Evolutionary conservation across 2,797 vertebrate species (phyloP), one percentile per base, ranked within the genome.

Genomic region (Ptychadena robeensis): DNA sequence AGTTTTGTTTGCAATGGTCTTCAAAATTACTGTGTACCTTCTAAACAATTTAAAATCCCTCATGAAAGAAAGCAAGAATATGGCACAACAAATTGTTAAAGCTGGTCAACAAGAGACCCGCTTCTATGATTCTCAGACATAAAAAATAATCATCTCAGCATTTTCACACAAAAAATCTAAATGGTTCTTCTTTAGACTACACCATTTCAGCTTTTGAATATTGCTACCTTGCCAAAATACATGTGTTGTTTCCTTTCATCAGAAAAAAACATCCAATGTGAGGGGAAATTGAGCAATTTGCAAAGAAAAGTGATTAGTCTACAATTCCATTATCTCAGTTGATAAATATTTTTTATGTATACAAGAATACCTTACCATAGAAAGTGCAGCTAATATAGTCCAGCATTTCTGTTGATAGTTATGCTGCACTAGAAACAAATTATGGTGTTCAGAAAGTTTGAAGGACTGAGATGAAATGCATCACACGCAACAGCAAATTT

Each of bases 381-480:
- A 87, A 75, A 91, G 87, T 86, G 86, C 86, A 91, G 86, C 88
- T 93, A 91, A 93, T 92, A 89, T 91, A 92, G 89, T 92, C 89
- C 88, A 87, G 67, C 88, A 89, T 92, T 87, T 88, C 71, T 89
- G 90, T 90, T 88, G 88, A 92, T 88, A 89, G 89, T 88, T 89
- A 90, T 90, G 87, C 88, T 89, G 87, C 86, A 87, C 87, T 86
- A 83, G 87, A 88, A 93, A 93, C 89, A 92, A 94, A 93, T 94
- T 93, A 93, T 57, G 92, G 92, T 93, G 92, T 91, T 93, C 92
- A 92, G 88, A 85, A 93, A 93, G 90, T 92, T 86, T 91, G 92
- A 92, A 91, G 87, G 90, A 90, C 90, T 91, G 87, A 89, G 89
- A 89, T 92, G 91, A 90, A 91, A 92, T 90, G 89, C 86, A 92